Conservation (phyloP, 2,113 vertebrate genomes). For the Camelus bactrianus region DNA sequence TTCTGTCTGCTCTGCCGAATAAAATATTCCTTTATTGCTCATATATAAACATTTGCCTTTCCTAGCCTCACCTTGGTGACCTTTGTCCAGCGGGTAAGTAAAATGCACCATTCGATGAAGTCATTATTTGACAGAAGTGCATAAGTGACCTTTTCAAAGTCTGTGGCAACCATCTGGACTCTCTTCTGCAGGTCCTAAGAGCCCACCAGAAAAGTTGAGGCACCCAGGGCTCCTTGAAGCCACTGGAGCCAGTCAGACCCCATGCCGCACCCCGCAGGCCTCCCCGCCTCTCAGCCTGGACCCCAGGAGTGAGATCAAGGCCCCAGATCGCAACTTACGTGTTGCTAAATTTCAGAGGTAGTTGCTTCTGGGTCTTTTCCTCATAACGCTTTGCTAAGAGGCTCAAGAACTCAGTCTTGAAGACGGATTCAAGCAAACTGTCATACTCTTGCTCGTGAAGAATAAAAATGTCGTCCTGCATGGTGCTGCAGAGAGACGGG, state of each 20-base stretch:
- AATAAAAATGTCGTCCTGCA: slow-evolving; percentile 97
- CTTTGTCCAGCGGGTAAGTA: neutral
- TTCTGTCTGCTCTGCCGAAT: neutral
- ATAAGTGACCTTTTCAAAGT: neutral
- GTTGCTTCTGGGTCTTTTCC: slow-evolving; percentile 95
- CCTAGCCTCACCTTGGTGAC: neutral
- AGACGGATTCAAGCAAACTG: slow-evolving; percentile 96
- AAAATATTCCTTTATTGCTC: no score
- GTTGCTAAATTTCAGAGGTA: slow-evolving; percentile 97
- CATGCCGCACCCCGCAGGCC: neutral
- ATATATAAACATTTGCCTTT: neutral
- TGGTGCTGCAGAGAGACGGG: slow-evolving; percentile 86
- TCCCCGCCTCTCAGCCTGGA: neutral
- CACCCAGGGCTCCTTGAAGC: neutral
- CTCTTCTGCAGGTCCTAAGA: neutral
- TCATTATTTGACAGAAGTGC: neutral
- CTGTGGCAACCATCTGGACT: neutral
- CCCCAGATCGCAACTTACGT: slow-evolving; percentile 88
- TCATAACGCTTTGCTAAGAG: slow-evolving; percentile 94
- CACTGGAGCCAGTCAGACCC: neutral
- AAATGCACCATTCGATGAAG: neutral
- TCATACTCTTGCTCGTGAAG: slow-evolving; percentile 98
- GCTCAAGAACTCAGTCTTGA: slow-evolving; percentile 98
- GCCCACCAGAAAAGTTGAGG: neutral
- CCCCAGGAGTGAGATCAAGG: neutral